Conservation (phyloP, 2,797 vertebrate species). For the Anguilla megastoma region DNA sequence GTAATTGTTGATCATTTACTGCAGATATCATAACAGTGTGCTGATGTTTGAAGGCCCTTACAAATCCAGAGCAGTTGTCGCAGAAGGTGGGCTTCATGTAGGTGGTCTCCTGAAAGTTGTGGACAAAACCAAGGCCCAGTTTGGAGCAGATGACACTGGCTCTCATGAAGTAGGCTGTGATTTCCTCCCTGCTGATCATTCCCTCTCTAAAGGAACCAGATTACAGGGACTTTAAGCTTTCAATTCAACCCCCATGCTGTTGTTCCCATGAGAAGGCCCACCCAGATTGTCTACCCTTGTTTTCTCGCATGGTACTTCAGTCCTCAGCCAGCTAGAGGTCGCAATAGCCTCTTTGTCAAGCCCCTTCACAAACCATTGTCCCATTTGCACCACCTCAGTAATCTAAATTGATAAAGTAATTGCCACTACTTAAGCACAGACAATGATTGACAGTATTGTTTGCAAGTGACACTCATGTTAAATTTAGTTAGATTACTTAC, state of each 20-base stretch:
- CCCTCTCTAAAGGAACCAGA: slow-evolving; percentile 77
- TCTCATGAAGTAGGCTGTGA: slow-evolving; percentile 94
- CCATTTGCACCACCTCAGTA: too few species aligned
- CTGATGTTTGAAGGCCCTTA: slow-evolving; percentile 69
- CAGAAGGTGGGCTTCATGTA: slow-evolving; percentile 96
- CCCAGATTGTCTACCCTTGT: not conserved
- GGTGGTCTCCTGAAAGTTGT: slow-evolving; percentile 95
- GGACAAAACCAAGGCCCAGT: slow-evolving; percentile 89
- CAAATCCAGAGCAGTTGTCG: slow-evolving; percentile 96
- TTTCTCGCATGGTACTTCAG: not conserved
- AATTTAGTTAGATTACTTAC: too few species aligned
- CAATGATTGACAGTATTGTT: too few species aligned
- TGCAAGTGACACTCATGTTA: too few species aligned
- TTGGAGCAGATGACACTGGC: slow-evolving; percentile 96
- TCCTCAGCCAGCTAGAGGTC: too few species aligned
- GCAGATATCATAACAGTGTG: not conserved
- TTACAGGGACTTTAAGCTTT: not conserved
- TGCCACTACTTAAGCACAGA: too few species aligned
- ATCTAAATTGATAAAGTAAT: too few species aligned
- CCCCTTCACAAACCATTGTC: too few species aligned
- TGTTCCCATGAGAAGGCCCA: not conserved
- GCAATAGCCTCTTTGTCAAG: too few species aligned
- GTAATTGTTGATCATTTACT: not conserved
- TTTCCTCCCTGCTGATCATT: slow-evolving; percentile 89
- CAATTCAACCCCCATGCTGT: not conserved